Evolutionary conservation across 1,140 invertebrate genomes (phyloP), one percentile per base, ranked within the genome.

Genomic region (Neodiprion lecontei): DNA sequence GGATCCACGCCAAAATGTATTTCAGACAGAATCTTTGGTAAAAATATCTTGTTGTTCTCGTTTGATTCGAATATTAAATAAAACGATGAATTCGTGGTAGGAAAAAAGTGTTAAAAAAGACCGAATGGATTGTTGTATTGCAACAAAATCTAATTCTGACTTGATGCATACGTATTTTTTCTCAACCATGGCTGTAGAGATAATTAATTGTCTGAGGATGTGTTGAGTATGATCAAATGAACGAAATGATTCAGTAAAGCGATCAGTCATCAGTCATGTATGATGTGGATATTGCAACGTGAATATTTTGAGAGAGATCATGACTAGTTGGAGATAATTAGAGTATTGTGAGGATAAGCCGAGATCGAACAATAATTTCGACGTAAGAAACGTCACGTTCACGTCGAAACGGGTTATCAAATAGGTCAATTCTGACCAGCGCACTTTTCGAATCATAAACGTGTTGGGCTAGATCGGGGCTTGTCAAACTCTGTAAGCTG

Each of bases 1-100:
- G 68, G 68, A 69, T 17, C 1, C 12, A 28, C 14, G 68, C 68
- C 68, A 69, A 40, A 14, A 69, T 40, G 14, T 69, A 69, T 69
- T 69, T 69, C 28, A 12, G 28, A 69, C 68, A 9, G 28, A 40
- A 14, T 69, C 11, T 40, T 40, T 1, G 5, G 28, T 40, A 5
- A 40, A 40, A 40, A 40, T 40, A 40, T 5, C 28, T 40, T 40
- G 28, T 40, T 40, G 5, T 40, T 40, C 28, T 40, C 1, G 2
- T 40, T 40, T 40, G 2, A 40, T 40, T 40, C 28, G 28, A 5
- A 40, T 40, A 40, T 40, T 40, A 40, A 5, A 40, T 40, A 40
- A 40, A 40, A 40, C 1, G 28, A 40, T 40, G 5, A 40, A 40
- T 40, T 40, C 28, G 28, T 40, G 28, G 5, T 40, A 40, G 28